Percentiles rank a stretch among this genome's conserved stretches.
phyloP scores from a whole-genome alignment of 2,888 invertebrate genomes.

The Phalera bucephala region DNA sequence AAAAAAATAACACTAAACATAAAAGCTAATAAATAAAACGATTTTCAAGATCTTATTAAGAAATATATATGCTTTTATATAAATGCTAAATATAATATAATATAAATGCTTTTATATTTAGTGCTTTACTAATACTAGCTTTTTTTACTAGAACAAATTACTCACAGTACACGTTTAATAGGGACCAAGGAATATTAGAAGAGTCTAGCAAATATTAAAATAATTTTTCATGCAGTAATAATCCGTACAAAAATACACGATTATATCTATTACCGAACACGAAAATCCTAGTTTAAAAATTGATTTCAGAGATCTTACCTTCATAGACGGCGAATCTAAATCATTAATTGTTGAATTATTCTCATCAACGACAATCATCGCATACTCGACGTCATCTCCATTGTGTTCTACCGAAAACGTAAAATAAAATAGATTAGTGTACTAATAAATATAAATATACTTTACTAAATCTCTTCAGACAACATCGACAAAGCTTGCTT shows the following conservation, averaged over 20 bases:
- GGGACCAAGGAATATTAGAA: constrained; percentile 5
- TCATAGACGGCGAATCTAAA: constrained; percentile 92
- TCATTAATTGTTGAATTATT: constrained; percentile 93
- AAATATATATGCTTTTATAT: no score
- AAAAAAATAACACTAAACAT: constrained; percentile 20
- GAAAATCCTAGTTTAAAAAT: constrained; percentile 6
- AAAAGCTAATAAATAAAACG: constrained; percentile 14
- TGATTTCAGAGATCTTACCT: constrained; percentile 80
- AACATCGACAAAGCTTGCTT: constrained; percentile 72
- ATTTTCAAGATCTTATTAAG: no score
- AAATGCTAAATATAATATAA: no score
- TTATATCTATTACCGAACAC: constrained; percentile 12
- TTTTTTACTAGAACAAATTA: constrained; percentile 10
- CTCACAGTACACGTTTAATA: constrained; percentile 8
- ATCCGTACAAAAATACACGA: constrained; percentile 22
- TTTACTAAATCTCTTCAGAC: constrained; percentile 25
- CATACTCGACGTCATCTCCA: constrained; percentile 92
- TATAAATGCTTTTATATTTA: constrained; percentile 21
- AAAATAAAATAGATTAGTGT: constrained; percentile 21
- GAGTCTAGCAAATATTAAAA: constrained; percentile 12
- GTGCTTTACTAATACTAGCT: constrained; percentile 9
- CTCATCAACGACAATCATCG: constrained; percentile 95
- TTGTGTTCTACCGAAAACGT: constrained; percentile 67
- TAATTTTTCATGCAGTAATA: constrained; percentile 34
- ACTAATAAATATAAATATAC: background rate